These are phyloP conservation scores for Apodemia mormo DNA, from an alignment of 2,888 invertebrate species.

Conservation along the genomic window DNA sequence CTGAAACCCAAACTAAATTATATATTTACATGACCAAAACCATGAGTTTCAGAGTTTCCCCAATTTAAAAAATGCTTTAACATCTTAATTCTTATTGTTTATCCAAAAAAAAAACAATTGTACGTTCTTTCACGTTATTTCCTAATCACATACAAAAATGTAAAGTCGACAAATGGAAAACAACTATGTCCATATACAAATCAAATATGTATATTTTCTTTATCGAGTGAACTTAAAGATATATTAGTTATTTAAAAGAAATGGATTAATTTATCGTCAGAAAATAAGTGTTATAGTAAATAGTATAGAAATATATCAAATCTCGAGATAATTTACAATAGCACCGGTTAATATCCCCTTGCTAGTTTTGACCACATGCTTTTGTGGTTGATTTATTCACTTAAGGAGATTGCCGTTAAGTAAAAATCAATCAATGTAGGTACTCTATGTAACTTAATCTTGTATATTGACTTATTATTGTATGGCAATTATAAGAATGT, in stretches of 20 bases:
- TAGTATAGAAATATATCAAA: conserved; percentile 7
- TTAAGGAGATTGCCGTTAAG: background rate
- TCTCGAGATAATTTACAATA: conserved; percentile 9
- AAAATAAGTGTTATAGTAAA: background rate
- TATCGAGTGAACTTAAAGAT: background rate
- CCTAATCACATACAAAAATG: conserved; percentile 4
- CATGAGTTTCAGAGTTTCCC: background rate
- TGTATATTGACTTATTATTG: background rate
- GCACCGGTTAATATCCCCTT: conserved; percentile 8
- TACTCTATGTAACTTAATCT: background rate
- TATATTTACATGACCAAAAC: conserved; percentile 6
- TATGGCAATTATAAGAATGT: background rate
- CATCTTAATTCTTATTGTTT: background rate
- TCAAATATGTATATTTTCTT: background rate
- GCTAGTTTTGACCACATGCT: background rate
- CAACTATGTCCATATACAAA: background rate
- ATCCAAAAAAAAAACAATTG: conserved; percentile 1
- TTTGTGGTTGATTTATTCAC: background rate
- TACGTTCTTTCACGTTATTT: conserved; percentile 10
- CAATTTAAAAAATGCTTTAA: background rate
- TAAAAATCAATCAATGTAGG: background rate
- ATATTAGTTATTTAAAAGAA: background rate
- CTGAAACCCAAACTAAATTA: background rate
- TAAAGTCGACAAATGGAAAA: background rate
- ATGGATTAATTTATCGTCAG: background rate